Evolutionary conservation across 2,797 vertebrate species (phyloP), one percentile per base, ranked within the genome.

Genomic region (Neomorphus geoffroyi): DNA sequence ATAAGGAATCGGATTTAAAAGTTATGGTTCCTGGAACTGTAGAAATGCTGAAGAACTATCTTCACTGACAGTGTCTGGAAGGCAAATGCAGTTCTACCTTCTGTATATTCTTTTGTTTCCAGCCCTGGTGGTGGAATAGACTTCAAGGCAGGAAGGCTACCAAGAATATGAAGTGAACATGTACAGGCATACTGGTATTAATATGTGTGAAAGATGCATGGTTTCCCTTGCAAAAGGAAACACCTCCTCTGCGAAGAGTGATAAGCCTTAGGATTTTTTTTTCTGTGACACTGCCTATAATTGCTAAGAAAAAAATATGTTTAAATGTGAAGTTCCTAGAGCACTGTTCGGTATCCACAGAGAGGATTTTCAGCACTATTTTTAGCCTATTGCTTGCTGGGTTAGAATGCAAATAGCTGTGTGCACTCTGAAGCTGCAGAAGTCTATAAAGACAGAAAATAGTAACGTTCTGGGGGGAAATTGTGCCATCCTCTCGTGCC

Each of bases 151-250:
- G 39, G 27, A 81, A 93, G 69, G 33, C 61, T 88, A 75, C 41
- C 69, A 50, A 8, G 48, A 81, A 79, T n/a, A 24, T 39, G 37
- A 41, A 66, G 46, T 57, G 90, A 79, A 45, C 27, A 18, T 67
- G 43, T 41, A n/a, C 28, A 66, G 67, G 48, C 75, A 26, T 39
- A 71, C 54, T 88, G 37, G 51, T 58, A 92, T 96, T 92, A 96
- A 93, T 95, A 96, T 94, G 85, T 53, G 92, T 92, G 72, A 33
- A 3, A 80, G 71, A 77, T 80, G 73, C 57, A 35, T 30, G 77
- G 33, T 46, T 85, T 85, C 71, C 70, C 61, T 48, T 69, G 80
- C 39, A 89, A 58, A 88, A 0, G 2, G 78, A 83, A 92, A 85
- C 75, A 74, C 24, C 27, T 94, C 46, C 75, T 93, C 92, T 91